Evolutionary conservation across 2,888 invertebrate species (phyloP).

Genomic region (Heterodera filipjevi): DNA sequence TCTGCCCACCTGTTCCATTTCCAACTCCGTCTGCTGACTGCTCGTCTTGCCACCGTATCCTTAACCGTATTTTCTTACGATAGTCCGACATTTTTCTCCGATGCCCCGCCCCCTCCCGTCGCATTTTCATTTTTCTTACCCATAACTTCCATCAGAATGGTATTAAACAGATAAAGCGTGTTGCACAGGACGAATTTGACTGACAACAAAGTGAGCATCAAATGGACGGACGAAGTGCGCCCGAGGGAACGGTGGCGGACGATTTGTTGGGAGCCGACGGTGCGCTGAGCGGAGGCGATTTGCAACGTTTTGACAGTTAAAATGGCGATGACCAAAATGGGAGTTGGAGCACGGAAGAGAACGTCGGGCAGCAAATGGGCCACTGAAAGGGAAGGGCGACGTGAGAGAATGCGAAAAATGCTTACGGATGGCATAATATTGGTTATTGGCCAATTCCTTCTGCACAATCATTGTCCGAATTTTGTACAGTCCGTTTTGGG

Average conservation of each 20-base stretch:
- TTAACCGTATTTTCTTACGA: background rate
- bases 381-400: slow-evolving; percentile 46
- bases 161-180: slow-evolving; percentile 64
- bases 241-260: slow-evolving; percentile 25
- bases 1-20: slow-evolving; percentile 42
- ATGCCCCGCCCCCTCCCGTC: background rate
- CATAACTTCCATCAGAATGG: slow-evolving; percentile 60
- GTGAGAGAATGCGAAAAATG: background rate
- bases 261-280: slow-evolving; percentile 40
- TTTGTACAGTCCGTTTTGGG: slow-evolving; percentile 37
- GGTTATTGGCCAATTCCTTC: slow-evolving; percentile 42
- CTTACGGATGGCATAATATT: slow-evolving; percentile 47
- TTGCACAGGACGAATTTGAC: slow-evolving; percentile 64
- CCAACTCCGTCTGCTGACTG: slow-evolving; percentile 49
- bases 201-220: slow-evolving; percentile 54
- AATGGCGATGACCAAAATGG: slow-evolving; percentile 58
- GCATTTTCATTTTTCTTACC: background rate
- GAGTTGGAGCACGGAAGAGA: slow-evolving; percentile 61
- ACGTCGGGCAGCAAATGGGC: slow-evolving; percentile 63
- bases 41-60: slow-evolving; percentile 48
- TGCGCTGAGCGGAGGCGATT: slow-evolving; percentile 48
- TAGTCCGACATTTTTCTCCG: background rate
- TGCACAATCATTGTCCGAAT: slow-evolving; percentile 57
- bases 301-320: slow-evolving; percentile 60
- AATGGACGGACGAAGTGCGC: slow-evolving; percentile 38